Evolutionary conservation across 2,888 invertebrate species (phyloP).

Genomic region (Polymixis flavicincta): DNA sequence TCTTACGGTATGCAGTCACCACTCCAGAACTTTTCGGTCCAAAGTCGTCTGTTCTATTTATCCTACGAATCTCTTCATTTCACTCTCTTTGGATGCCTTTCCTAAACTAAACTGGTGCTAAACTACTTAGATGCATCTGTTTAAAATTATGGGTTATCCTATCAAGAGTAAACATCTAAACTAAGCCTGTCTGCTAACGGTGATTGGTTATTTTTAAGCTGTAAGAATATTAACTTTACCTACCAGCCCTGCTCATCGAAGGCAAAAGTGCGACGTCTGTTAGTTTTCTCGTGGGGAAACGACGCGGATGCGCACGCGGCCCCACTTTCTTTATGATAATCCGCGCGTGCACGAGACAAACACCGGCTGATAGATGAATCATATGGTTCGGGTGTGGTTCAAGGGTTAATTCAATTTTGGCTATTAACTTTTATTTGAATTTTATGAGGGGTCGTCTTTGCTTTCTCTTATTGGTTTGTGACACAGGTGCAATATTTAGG

Average conservation of each 20-base stretch:
- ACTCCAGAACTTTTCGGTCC: too few relatives aligned
- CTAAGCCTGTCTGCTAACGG: background rate
- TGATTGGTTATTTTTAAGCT: background rate
- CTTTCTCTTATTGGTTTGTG: conserved; percentile 28
- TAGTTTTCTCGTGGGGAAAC: conserved; percentile 63
- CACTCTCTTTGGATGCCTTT: too few relatives aligned
- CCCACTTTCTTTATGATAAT: conserved; percentile 86
- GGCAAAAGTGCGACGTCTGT: conserved; percentile 68
- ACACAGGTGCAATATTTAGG: background rate
- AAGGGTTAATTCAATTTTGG: conserved; percentile 46
- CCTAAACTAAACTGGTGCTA: too few relatives aligned
- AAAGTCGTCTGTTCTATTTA: too few relatives aligned
- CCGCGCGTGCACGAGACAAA: conserved; percentile 44
- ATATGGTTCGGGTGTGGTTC: conserved; percentile 36
- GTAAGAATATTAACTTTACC: background rate
- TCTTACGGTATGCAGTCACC: too few relatives aligned
- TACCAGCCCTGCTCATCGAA: conserved; percentile 50
- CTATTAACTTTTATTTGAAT: conserved; percentile 19
- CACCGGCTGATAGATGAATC: conserved; percentile 34
- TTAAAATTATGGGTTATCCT: too few relatives aligned
- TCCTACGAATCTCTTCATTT: too few relatives aligned
- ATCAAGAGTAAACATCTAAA: background rate
- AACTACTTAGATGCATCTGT: too few relatives aligned
- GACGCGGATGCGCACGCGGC: conserved; percentile 63
- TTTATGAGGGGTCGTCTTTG: conserved; percentile 4